Conservation (phyloP, 2,797 vertebrate genomes). For the Poeciliopsis turneri region DNA sequence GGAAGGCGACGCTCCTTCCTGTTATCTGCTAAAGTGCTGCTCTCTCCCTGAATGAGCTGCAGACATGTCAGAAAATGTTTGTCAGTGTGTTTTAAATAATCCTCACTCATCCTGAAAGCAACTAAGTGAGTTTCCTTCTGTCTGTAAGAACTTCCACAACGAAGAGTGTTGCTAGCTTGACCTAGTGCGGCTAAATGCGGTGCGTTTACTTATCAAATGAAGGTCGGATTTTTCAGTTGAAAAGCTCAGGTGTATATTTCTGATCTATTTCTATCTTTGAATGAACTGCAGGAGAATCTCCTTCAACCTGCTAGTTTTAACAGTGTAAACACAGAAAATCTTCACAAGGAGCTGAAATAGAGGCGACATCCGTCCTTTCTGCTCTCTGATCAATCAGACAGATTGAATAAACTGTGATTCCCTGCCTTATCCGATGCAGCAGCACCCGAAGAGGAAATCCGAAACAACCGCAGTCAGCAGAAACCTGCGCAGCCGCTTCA, state of each 20-base stretch:
- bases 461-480: conserved; percentile 8
- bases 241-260: no score
- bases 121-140: not conserved
- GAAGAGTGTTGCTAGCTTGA: not conserved
- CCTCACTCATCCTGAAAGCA: not conserved
- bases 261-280: not conserved
- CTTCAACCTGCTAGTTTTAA: not conserved
- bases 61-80: not conserved
- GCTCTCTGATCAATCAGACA: conserved; percentile 19
- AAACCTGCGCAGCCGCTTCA: conserved; percentile 21
- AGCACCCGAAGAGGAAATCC: not conserved
- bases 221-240: not conserved
- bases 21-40: not conserved
- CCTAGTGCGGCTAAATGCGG: not conserved
- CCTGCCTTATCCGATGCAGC: conserved; percentile 17
- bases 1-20: not conserved
- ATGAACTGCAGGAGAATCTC: not conserved
- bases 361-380: not conserved
- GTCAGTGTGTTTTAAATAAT: not conserved
- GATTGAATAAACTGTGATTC: conserved; percentile 30
- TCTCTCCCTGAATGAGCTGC: not conserved
- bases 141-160: not conserved
- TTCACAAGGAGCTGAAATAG: not conserved
- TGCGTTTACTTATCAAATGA: not conserved
- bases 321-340: not conserved